Evolutionary conservation across 2,888 invertebrate species (phyloP), one percentile per base, ranked within the genome.

Genomic region (Drosophila quinaria): DNA sequence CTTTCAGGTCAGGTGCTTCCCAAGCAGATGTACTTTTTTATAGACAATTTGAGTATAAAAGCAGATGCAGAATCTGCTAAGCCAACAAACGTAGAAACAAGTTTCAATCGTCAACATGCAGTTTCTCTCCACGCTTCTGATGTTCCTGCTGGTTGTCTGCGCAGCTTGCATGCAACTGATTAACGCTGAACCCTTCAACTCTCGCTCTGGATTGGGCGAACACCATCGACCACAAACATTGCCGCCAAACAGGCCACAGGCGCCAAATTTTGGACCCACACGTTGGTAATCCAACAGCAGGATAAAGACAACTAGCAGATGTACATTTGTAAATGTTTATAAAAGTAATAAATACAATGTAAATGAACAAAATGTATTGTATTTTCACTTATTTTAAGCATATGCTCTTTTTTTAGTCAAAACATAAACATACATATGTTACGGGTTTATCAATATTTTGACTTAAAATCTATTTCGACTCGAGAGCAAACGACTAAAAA

Each of bases 381-480:
- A 81, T 81, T 86, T 80, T 46, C 22, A 50, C 47, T 49, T 39
- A 17, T 17, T 17, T 29, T 8, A 59, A 59, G 61, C 68, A 74
- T 61, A 47, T 25, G 44, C 39, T 52, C 15, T 42, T 54, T 15
- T 19, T 41, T n/a, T 33, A 56, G 35, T 8, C 41, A 51, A 72
- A 81, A 63, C 47, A 70, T 50, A 42, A 37, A 67, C 44, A 61
- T 65, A 67, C 44, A 61, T 65, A 59, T 76, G 78, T 69, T 76
- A 29, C 19, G n/a, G 41, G 13, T 33, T 55, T 25, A 33, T 42
- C 29, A 58, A 76, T 56, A 35, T 60, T 44, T 51, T 58, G 54
- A 39, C 69, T 66, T 87, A 80, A 46, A 42, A 61, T 74, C 82
- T 82, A 80, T 65, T 58, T 47, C 54, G 44, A 50, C 46, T 33